Percentiles rank a stretch among this genome's conserved stretches.
Evolutionary conservation across 2,113 vertebrate species (phyloP).

Genomic region (Agelaius phoeniceus): DNA sequence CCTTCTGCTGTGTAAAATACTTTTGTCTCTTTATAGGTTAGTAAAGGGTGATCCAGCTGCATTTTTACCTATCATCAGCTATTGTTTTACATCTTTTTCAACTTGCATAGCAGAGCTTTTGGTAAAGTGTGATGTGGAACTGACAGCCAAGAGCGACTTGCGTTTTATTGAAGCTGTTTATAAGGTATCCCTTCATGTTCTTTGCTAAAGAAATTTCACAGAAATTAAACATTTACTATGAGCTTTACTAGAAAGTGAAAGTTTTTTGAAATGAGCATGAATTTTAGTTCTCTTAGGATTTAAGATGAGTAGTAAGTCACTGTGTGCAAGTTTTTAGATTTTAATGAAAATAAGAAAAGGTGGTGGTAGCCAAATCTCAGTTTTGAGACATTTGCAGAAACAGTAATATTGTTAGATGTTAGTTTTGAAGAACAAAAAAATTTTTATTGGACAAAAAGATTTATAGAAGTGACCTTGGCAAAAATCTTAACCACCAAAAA

Average conservation of each 20-base stretch:
- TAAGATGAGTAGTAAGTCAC: neutral
- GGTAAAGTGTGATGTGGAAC: slow-evolving; percentile 79
- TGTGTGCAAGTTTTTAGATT: neutral
- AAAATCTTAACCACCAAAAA: neutral
- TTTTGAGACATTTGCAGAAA: neutral
- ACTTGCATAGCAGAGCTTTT: slow-evolving; percentile 84
- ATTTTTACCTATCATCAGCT: slow-evolving; percentile 88
- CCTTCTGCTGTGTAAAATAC: neutral
- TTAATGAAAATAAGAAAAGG: neutral
- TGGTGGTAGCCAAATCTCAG: neutral
- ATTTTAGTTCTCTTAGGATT: neutral
- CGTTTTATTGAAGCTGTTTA: slow-evolving; percentile 90
- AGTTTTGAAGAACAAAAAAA: neutral
- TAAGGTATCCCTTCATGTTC: slow-evolving; percentile 79
- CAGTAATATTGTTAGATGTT: neutral
- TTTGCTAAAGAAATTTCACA: neutral
- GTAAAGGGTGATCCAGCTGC: slow-evolving; percentile 87
- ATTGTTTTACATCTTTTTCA: slow-evolving; percentile 88
- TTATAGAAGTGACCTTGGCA: neutral
- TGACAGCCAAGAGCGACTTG: slow-evolving; percentile 89
- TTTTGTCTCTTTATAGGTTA: slow-evolving; percentile 75
- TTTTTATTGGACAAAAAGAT: neutral
- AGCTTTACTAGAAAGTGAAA: neutral
- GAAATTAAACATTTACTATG: neutral
- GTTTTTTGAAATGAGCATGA: neutral